Evolutionary conservation across 2,113 vertebrate species (phyloP).

Genomic region (Chrysochloris asiatica): DNA sequence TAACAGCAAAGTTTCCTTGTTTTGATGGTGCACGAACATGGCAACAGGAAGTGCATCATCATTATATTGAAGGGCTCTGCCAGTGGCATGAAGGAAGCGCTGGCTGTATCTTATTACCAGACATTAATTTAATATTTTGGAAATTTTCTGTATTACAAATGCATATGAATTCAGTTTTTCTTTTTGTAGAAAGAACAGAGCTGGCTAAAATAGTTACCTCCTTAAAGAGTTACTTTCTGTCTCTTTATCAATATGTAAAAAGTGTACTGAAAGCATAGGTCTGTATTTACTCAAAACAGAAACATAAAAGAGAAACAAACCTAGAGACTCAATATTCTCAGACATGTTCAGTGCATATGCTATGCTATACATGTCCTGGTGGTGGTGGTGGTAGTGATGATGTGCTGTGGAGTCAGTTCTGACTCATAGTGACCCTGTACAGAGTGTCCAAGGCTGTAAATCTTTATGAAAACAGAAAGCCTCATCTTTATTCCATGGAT

Average conservation of each 20-base stretch:
- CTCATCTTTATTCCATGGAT: too few species aligned
- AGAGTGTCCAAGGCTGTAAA: too few species aligned
- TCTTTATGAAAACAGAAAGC: too few species aligned
- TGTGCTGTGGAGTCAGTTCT: too few species aligned
- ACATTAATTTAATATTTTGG: not conserved
- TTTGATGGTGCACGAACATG: too few species aligned
- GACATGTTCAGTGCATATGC: not conserved
- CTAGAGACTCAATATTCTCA: not conserved
- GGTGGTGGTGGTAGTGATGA: too few species aligned
- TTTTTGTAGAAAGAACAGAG: not conserved
- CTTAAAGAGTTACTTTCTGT: too few species aligned
- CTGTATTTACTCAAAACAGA: not conserved
- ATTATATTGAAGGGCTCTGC: not conserved
- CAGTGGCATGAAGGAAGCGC: not conserved
- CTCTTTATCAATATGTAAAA: not conserved
- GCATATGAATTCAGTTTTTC: not conserved
- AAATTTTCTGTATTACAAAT: not conserved
- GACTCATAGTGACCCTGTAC: too few species aligned
- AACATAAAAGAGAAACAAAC: not conserved
- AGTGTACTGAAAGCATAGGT: not conserved
- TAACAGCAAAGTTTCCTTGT: not conserved
- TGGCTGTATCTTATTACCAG: not conserved
- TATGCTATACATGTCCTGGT: not conserved
- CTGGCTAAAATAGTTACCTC: not conserved
- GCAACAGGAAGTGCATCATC: not conserved